Base-by-base conservation (phyloP, 1,140 invertebrate genomes). In the Bicyclus anynana region DNA sequence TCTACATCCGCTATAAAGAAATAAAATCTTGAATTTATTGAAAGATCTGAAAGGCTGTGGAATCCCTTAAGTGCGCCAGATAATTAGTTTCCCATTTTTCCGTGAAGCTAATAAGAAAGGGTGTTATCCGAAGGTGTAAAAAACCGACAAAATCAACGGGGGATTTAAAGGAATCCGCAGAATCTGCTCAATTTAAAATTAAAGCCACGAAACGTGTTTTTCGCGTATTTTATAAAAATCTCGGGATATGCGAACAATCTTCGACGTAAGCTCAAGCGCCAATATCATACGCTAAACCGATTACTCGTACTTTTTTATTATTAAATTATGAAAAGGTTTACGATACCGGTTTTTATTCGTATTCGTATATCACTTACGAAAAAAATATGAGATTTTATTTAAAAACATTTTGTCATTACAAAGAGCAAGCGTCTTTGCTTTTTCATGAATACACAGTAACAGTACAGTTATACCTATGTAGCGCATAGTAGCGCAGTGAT, bases 151-250 rank as follows among this genome's bases (percentile, higher is more conserved):
- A 81, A 81, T 75, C 80, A 76, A 76, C 80, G 75, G 60, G 69
- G 59, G 84, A 77, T 86, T 88, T 80, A 74, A 68, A 85, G 81
- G 79, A 85, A 79, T 81, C 63, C 73, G 74, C 72, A 80, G 76
- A 85, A 87, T 74, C 85, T 74, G 77, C 83, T 86, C 84, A 88
- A 88, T 88, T 88, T 88, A 87, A 88, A 88, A 88, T 88, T 87
- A 88, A 88, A 88, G 84, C 85, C 85, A 85, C 80, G 77, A 88
- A 85, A 88, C 85, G 85, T 88, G 85, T 87, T 87, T 84, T 88
- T 87, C 83, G 80, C 80, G 64, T 86, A 84, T 84, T 88, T 88
- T 86, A 84, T 86, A 88, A 86, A 88, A 88, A 84, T 85, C 77
- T 72, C 65, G 76, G 81, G 80, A 84, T 86, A 80, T 83, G 69